These are phyloP conservation scores for Bemisia tabaci DNA, from an alignment of 1,140 invertebrate genomes.

Conservation along the genomic window DNA sequence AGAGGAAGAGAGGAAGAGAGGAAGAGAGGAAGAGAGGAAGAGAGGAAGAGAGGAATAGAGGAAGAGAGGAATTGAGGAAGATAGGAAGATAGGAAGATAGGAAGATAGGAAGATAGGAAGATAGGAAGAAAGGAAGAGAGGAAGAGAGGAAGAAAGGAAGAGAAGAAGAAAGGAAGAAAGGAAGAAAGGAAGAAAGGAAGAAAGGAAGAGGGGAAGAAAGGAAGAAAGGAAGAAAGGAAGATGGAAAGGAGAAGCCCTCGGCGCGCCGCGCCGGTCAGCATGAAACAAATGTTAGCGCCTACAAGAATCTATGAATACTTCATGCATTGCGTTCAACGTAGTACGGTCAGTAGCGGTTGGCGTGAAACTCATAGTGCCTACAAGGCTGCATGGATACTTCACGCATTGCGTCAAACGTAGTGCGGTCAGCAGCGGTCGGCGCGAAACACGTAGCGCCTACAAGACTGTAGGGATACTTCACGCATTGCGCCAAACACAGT, in stretches of 20 bases:
- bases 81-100: not conserved
- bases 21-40: not conserved
- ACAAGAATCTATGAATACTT: too few relatives aligned
- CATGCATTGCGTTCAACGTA: too few relatives aligned
- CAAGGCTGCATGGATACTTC: too few relatives aligned
- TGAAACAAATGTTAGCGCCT: too few relatives aligned
- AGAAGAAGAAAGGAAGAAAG: not conserved
- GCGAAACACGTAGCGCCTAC: too few relatives aligned
- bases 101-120: not conserved
- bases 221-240: not conserved
- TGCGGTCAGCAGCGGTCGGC: too few relatives aligned
- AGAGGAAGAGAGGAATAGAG: not conserved
- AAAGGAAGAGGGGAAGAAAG: not conserved
- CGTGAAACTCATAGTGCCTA: too few relatives aligned
- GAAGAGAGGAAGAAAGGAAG: not conserved
- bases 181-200: not conserved
- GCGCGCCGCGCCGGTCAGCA: too few relatives aligned
- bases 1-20: constrained; percentile 1
- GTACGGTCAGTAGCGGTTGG: too few relatives aligned
- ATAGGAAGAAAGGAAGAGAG: not conserved
- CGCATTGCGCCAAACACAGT: too few relatives aligned
- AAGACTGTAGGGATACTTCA: too few relatives aligned
- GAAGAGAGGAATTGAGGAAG: not conserved
- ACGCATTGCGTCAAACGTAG: too few relatives aligned
- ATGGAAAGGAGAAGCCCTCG: not conserved